Evolutionary conservation across 2,797 vertebrate genomes (phyloP).

Genomic region (Danio albolineatus): DNA sequence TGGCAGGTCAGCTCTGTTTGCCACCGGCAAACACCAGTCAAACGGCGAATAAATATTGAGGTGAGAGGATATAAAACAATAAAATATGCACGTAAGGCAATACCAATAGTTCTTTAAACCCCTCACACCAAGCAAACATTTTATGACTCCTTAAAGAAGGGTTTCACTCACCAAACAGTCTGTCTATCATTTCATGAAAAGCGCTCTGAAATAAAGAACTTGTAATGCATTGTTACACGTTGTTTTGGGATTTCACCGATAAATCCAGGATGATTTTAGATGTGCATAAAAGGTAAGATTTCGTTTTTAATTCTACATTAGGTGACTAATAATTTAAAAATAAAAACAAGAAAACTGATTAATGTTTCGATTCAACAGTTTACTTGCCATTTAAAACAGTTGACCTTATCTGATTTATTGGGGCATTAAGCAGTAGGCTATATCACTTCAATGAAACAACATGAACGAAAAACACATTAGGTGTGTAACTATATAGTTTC

Average conservation of each 20-base stretch:
- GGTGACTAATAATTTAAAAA: not conserved
- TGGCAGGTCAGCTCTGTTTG: slow-evolving; percentile 81
- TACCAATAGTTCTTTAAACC: slow-evolving; percentile 66
- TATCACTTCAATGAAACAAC: not conserved
- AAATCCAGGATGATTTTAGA: not conserved
- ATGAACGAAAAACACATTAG: not conserved
- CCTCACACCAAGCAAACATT: slow-evolving; percentile 65
- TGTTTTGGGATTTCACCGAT: slow-evolving; percentile 22
- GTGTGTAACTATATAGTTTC: not conserved
- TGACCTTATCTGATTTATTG: not conserved
- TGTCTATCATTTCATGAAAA: slow-evolving; percentile 41
- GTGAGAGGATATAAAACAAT: slow-evolving; percentile 79
- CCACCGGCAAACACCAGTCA: slow-evolving; percentile 80
- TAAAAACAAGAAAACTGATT: not conserved
- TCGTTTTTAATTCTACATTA: not conserved
- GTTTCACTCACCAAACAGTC: slow-evolving; percentile 46
- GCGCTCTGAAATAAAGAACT: slow-evolving; percentile 25
- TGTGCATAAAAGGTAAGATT: slow-evolving; percentile 38
- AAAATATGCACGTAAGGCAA: slow-evolving; percentile 80
- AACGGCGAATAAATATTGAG: slow-evolving; percentile 76
- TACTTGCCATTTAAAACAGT: not conserved
- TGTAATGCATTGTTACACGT: slow-evolving; percentile 14
- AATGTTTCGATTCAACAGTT: not conserved
- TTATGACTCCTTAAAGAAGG: slow-evolving; percentile 68
- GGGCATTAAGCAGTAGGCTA: not conserved